Percentiles rank a stretch among this genome's conserved stretches.
Evolutionary conservation across 2,888 invertebrate genomes (phyloP).

Genomic region (Nomada fucata): DNA sequence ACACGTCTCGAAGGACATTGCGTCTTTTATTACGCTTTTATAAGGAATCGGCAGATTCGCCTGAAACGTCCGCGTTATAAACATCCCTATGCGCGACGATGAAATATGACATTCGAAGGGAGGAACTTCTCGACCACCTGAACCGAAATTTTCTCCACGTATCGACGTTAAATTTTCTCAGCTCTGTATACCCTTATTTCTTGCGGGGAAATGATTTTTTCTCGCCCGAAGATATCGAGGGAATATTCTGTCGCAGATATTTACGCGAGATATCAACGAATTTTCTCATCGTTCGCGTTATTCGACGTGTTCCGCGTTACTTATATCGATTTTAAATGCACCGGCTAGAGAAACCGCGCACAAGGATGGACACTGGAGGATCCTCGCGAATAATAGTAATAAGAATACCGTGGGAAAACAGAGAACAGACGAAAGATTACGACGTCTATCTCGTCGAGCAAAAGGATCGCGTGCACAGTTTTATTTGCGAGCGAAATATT

Average conservation of each 20-base stretch:
- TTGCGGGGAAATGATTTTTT: too few species aligned
- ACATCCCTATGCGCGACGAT: not conserved
- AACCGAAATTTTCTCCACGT: too few species aligned
- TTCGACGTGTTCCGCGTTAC: not conserved
- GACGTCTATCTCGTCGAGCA: slow-evolving; percentile 13
- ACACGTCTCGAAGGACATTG: slow-evolving; percentile 12
- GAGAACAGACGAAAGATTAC: not conserved
- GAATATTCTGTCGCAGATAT: not conserved
- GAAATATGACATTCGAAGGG: not conserved
- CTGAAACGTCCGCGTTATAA: slow-evolving; percentile 8
- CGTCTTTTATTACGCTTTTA: slow-evolving; percentile 32
- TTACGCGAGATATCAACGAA: not conserved
- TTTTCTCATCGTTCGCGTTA: not conserved
- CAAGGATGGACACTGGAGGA: not conserved
- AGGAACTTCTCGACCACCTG: not conserved
- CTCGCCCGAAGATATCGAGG: not conserved
- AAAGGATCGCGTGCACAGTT: slow-evolving; percentile 2
- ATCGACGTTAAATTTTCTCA: too few species aligned
- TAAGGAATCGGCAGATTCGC: slow-evolving; percentile 8
- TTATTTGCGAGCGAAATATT: slow-evolving; percentile 29
- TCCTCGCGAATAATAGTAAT: not conserved
- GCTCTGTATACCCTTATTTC: too few species aligned
- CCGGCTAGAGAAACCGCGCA: not conserved
- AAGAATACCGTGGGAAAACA: not conserved
- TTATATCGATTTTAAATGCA: slow-evolving; percentile 12